phyloP scores from a whole-genome alignment of 1,140 invertebrate species.

The Rhyzopertha dominica region DNA sequence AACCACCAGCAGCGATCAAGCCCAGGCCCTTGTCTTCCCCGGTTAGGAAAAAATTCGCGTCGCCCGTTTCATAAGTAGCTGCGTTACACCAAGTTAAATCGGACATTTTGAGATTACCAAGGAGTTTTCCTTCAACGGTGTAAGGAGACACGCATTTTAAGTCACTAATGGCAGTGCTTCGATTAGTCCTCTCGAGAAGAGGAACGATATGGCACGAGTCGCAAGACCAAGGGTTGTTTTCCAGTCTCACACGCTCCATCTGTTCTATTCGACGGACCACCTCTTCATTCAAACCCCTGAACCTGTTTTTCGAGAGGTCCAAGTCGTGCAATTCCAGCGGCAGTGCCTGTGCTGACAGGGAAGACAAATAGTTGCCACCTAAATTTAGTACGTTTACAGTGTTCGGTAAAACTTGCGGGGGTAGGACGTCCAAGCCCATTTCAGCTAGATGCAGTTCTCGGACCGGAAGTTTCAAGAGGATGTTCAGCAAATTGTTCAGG shows the following conservation, averaged over 20 bases:
- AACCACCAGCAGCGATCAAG: conserved; percentile 53
- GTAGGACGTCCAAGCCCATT: conserved; percentile 44
- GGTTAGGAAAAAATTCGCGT: conserved; percentile 41
- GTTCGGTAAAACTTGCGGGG: conserved; percentile 44
- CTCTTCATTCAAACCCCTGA: conserved; percentile 54
- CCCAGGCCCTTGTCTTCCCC: conserved; percentile 52
- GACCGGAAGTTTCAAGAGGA: conserved; percentile 51
- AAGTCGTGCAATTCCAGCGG: conserved; percentile 53
- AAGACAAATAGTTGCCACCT: conserved; percentile 54
- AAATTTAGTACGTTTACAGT: conserved; percentile 52
- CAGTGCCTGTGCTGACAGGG: conserved; percentile 53
- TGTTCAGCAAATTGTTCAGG: conserved; percentile 43
- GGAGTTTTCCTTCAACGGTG: conserved; percentile 47
- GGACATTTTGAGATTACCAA: conserved; percentile 47
- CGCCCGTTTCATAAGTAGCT: conserved; percentile 34
- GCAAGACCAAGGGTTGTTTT: conserved; percentile 63
- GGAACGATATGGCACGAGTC: conserved; percentile 58
- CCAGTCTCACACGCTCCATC: conserved; percentile 50
- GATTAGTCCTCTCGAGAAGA: conserved; percentile 52
- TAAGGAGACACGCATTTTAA: conserved; percentile 52
- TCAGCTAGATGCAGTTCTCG: conserved; percentile 55
- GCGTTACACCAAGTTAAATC: conserved; percentile 51
- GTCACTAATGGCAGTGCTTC: conserved; percentile 48
- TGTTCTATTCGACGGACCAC: conserved; percentile 52
- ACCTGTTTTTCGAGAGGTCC: conserved; percentile 59